Conservation (phyloP, 2,888 invertebrate genomes). For the Leucophenga montana region DNA sequence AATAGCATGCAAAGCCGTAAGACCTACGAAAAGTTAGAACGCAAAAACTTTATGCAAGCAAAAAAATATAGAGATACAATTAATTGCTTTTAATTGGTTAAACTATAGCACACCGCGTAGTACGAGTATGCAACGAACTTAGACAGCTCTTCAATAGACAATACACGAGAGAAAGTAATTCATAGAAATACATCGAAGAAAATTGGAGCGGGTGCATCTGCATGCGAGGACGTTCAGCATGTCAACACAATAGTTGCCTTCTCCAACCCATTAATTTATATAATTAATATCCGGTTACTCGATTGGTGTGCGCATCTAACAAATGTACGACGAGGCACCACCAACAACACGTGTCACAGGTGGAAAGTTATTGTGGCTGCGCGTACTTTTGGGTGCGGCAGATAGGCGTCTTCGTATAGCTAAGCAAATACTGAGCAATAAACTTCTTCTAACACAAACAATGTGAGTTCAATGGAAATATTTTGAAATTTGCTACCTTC, state of each 20-base stretch:
- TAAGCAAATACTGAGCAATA: constrained; percentile 12
- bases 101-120: neutral
- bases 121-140: neutral
- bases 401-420: neutral
- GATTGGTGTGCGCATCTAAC: constrained; percentile 12
- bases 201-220: too few species aligned
- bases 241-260: constrained; percentile 16
- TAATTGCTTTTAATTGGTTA: constrained; percentile 16
- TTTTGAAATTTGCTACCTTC: constrained; percentile 24
- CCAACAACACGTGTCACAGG: constrained; percentile 15
- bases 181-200: neutral
- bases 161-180: too few species aligned
- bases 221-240: neutral
- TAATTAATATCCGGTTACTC: constrained; percentile 61
- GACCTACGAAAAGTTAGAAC: constrained; percentile 13
- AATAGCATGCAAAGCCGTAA: neutral
- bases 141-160: neutral
- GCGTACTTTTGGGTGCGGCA: constrained; percentile 29
- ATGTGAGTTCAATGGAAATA: constrained; percentile 23
- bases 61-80: constrained; percentile 22
- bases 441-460: neutral
- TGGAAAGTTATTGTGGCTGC: constrained; percentile 35
- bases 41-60: constrained; percentile 13
- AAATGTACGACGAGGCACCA: neutral
- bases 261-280: constrained; percentile 46